Conservation (phyloP, 2,888 invertebrate species). For the Cryptosula pallasiana region DNA sequence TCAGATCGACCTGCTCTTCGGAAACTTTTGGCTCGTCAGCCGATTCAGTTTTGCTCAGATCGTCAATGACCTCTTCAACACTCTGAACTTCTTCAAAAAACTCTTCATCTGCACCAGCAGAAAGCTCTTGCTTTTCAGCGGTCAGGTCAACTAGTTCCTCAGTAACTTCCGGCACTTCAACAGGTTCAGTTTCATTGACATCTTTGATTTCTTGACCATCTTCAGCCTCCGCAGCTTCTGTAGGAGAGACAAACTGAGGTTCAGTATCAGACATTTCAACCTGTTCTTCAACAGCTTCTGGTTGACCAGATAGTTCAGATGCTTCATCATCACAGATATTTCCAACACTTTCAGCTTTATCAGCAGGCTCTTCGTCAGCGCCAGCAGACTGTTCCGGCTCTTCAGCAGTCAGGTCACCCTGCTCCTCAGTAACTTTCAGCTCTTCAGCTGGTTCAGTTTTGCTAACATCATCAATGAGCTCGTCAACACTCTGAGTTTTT, state of each 20-base stretch:
- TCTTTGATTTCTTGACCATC: neutral
- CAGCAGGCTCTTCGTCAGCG: neutral
- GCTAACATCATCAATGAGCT: neutral
- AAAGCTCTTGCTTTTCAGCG: neutral
- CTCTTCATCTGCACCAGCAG: neutral
- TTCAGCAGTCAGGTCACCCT: neutral
- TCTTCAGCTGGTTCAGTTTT: neutral
- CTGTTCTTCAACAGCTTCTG: neutral
- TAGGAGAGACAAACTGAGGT: neutral
- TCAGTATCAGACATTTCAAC: neutral
- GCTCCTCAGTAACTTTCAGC: neutral
- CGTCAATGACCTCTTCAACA: neutral
- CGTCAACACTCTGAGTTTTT: neutral
- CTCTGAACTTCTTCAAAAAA: neutral
- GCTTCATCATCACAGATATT: neutral
- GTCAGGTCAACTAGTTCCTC: neutral
- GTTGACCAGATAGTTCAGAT: no score
- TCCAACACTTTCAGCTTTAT: neutral
- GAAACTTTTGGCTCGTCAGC: neutral
- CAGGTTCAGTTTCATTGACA: neutral
- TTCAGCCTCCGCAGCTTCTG: neutral
- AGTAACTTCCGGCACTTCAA: neutral
- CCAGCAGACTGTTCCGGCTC: neutral
- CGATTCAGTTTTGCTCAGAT: neutral
- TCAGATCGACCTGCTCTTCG: neutral